A percentile compares a stretch with the other conserved stretches of the same genome.
phyloP scores from a whole-genome alignment of 2,113 vertebrate genomes.

The Climacteris rufus region DNA sequence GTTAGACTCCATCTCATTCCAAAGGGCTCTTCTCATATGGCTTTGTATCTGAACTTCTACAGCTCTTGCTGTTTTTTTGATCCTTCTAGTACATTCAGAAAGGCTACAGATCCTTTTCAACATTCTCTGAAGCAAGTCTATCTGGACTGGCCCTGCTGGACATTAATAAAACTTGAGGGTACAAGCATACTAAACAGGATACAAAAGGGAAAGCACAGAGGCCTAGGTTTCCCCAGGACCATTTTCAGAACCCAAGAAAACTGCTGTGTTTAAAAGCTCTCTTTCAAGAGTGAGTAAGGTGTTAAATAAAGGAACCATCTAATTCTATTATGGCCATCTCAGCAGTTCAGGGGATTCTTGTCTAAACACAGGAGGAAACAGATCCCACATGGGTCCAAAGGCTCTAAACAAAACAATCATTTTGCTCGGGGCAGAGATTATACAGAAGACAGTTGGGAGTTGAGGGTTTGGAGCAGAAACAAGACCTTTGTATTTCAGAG shows the following conservation, averaged over 20 bases:
- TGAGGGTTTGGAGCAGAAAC: not conserved
- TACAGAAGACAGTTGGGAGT: not conserved
- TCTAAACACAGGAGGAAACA: constrained; percentile 25
- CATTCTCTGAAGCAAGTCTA: not conserved
- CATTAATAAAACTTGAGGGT: not conserved
- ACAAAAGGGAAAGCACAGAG: not conserved
- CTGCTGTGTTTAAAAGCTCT: not conserved
- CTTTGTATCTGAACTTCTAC: not conserved
- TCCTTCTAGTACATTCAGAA: not conserved
- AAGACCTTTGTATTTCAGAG: not conserved
- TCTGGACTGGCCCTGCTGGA: not conserved
- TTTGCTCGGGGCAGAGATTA: constrained; percentile 2
- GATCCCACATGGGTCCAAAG: not conserved
- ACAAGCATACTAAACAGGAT: not conserved
- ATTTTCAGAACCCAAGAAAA: not conserved
- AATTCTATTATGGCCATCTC: not conserved
- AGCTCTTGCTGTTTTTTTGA: not conserved
- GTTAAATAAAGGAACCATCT: not conserved
- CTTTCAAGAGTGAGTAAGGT: not conserved
- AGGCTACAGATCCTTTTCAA: not conserved
- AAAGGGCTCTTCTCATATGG: not conserved
- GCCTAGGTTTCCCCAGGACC: not conserved
- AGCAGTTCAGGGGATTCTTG: constrained; percentile 29
- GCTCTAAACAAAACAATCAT: constrained; percentile 3
- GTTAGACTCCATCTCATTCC: not conserved